These are phyloP conservation scores for Exaiptasia diaphana DNA, from an alignment of 64 coral and sea anemone species.

Conservation along the genomic window DNA sequence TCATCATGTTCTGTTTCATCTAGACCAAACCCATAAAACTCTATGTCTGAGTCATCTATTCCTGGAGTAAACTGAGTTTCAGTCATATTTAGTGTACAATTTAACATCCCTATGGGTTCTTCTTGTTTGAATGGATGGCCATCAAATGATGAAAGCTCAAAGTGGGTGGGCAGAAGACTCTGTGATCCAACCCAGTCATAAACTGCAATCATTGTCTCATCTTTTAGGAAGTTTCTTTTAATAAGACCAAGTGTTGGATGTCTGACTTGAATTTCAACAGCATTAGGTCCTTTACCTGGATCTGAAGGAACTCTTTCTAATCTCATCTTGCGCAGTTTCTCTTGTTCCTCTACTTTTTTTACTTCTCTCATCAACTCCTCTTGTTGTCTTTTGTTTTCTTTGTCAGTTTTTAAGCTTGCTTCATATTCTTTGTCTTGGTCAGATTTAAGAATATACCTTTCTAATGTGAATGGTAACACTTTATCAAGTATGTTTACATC, in stretches of 20 bases:
- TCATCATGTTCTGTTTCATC: too few species aligned
- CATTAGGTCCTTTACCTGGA: slow-evolving; percentile 25
- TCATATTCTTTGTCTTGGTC: slow-evolving; percentile 36
- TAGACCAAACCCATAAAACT: too few species aligned
- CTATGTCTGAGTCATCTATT: too few species aligned
- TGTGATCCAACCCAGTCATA: slow-evolving; percentile 36
- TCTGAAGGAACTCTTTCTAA: slow-evolving; percentile 31
- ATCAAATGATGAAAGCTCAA: too few species aligned
- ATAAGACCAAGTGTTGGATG: slow-evolving; percentile 25
- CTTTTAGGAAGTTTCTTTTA: slow-evolving; percentile 14
- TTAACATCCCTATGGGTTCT: too few species aligned
- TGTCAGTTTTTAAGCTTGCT: slow-evolving; percentile 52
- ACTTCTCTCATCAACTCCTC: slow-evolving; percentile 22
- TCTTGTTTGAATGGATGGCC: too few species aligned
- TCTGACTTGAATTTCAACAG: slow-evolving; percentile 29
- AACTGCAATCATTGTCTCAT: slow-evolving; percentile 25
- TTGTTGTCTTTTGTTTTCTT: slow-evolving; percentile 28
- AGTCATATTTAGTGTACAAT: too few species aligned
- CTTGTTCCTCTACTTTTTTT: slow-evolving; percentile 31
- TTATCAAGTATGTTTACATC: background rate
- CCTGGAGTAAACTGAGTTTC: too few species aligned
- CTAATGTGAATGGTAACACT: slow-evolving; percentile 51
- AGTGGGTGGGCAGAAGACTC: too few species aligned
- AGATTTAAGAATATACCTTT: slow-evolving; percentile 44
- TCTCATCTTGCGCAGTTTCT: slow-evolving; percentile 25